phyloP scores from a whole-genome alignment of 2,113 vertebrate genomes.

The Sitta europaea region DNA sequence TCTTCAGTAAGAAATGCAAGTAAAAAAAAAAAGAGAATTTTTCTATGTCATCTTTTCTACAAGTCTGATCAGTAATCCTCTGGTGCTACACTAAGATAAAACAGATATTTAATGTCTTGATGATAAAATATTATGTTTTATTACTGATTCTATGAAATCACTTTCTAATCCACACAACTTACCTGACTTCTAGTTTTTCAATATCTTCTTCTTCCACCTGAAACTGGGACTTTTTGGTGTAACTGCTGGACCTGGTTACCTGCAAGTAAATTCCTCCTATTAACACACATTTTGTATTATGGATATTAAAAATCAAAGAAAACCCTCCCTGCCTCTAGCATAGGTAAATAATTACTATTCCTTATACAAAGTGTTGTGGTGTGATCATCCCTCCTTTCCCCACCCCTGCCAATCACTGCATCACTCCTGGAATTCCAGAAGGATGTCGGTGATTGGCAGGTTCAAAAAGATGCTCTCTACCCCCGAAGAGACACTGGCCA shows the following conservation, averaged over 20 bases:
- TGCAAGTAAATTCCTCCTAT: constrained; percentile 63
- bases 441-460: too few species aligned
- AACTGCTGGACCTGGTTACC: constrained; percentile 94
- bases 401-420: too few species aligned
- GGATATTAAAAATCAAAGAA: background rate
- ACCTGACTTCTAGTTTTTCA: constrained; percentile 97
- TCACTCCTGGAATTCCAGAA: too few species aligned
- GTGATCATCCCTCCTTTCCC: too few species aligned
- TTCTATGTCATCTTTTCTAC: background rate
- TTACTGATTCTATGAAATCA: background rate
- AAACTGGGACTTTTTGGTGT: constrained; percentile 93
- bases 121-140: background rate
- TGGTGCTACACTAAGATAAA: background rate
- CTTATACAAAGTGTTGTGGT: background rate
- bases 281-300: background rate
- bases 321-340: background rate
- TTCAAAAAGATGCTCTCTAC: too few species aligned
- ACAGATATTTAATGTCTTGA: background rate
- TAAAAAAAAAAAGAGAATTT: background rate
- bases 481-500: too few species aligned
- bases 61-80: background rate
- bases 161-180: constrained; percentile 18
- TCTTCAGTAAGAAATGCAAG: background rate
- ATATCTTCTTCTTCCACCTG: constrained; percentile 98
- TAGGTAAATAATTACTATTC: background rate